These are phyloP conservation scores for Netelia melanura DNA, from an alignment of 2,888 invertebrate genomes.

Conservation along the genomic window DNA sequence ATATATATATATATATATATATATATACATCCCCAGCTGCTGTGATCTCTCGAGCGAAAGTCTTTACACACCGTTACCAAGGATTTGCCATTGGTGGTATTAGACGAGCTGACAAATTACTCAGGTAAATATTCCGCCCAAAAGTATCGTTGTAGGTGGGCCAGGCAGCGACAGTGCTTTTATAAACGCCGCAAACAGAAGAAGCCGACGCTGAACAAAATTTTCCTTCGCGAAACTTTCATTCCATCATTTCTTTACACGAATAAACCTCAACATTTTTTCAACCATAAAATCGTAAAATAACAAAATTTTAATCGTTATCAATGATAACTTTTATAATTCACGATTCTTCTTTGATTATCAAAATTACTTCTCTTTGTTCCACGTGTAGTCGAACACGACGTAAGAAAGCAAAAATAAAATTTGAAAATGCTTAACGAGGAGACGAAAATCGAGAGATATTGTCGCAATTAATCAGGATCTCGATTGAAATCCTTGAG, in stretches of 20 bases:
- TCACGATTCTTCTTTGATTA: background rate
- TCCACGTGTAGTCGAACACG: background rate
- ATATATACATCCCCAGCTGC: background rate
- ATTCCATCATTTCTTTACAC: background rate
- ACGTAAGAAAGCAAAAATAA: background rate
- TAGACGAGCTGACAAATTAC: slow-evolving; percentile 81
- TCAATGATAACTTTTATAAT: background rate
- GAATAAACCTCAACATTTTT: background rate
- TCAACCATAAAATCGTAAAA: background rate
- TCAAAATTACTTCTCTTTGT: slow-evolving; percentile 1
- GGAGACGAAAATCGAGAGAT: slow-evolving; percentile 38
- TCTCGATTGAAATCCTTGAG: slow-evolving; percentile 81
- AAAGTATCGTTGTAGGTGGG: slow-evolving; percentile 56
- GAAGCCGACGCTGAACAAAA: background rate
- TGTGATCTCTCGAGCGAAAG: slow-evolving; percentile 36
- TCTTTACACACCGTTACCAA: slow-evolving; percentile 63
- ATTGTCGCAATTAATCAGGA: slow-evolving; percentile 78
- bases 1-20: slow-evolving; percentile 16
- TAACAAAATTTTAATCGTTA: too few relatives aligned
- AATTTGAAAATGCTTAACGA: slow-evolving; percentile 8
- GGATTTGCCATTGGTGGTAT: slow-evolving; percentile 74
- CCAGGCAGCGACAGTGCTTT: background rate
- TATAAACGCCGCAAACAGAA: background rate
- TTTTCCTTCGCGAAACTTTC: background rate
- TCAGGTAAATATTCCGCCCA: slow-evolving; percentile 82